These are phyloP conservation scores for Megalops cyprinoides DNA, from an alignment of 2,797 vertebrate species.

Conservation along the genomic window DNA sequence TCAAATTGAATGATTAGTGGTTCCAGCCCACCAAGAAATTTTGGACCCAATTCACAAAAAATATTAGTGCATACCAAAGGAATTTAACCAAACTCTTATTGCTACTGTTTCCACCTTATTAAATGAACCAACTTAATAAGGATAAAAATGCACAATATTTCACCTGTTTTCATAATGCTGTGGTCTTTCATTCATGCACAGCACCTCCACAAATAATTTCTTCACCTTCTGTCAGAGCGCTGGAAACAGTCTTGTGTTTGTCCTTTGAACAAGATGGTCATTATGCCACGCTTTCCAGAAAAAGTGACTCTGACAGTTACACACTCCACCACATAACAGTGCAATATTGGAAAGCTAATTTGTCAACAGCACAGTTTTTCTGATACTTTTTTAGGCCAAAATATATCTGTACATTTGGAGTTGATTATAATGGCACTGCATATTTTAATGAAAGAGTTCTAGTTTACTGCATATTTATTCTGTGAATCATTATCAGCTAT, in stretches of 20 bases:
- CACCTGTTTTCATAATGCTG: background rate
- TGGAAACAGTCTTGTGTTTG: background rate
- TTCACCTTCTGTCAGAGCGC: background rate
- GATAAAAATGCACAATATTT: background rate
- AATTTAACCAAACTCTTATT: constrained; percentile 6
- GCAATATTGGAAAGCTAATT: background rate
- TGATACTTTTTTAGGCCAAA: background rate
- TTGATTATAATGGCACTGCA: too few relatives aligned
- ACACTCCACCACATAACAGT: background rate
- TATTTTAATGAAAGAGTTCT: background rate
- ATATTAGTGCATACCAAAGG: constrained; percentile 33
- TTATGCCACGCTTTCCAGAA: background rate
- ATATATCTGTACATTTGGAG: background rate
- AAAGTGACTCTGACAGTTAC: background rate
- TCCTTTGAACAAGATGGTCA: constrained; percentile 7
- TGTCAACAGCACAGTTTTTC: background rate
- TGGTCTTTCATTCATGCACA: background rate
- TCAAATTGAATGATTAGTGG: constrained; percentile 57
- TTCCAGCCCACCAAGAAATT: constrained; percentile 74
- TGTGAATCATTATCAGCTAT: constrained; percentile 4
- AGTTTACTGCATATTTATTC: background rate
- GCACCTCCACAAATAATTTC: background rate
- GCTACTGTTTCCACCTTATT: background rate
- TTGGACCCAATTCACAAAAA: constrained; percentile 59
- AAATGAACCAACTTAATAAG: background rate